Evolutionary conservation across 2,113 vertebrate genomes (phyloP).

Genomic region (Python bivittatus): DNA sequence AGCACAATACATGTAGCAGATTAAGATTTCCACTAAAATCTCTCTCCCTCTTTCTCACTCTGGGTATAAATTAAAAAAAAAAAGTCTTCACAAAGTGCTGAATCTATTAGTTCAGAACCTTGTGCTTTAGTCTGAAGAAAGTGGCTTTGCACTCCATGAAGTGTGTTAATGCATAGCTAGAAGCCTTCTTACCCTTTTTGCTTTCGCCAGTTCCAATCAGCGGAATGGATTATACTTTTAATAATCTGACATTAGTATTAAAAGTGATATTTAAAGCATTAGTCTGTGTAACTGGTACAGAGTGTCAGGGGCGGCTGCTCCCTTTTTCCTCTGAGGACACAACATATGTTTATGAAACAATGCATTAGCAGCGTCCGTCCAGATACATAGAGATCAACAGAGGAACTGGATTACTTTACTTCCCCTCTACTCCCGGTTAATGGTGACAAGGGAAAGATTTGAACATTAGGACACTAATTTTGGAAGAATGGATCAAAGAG

Average conservation of each 20-base stretch:
- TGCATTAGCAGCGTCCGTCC: slow-evolving; percentile 62
- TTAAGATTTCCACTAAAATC: slow-evolving; percentile 72
- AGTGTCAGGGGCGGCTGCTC: slow-evolving; percentile 56
- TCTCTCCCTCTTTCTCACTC: background rate
- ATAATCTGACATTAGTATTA: slow-evolving; percentile 86
- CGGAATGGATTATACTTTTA: slow-evolving; percentile 77
- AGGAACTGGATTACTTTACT: slow-evolving; percentile 67
- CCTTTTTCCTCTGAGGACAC: slow-evolving; percentile 44
- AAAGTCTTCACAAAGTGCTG: slow-evolving; percentile 61
- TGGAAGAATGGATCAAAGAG: slow-evolving; percentile 58
- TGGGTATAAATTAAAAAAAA: background rate
- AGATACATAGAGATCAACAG: slow-evolving; percentile 61
- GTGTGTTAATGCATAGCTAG: slow-evolving; percentile 81
- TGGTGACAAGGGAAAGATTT: slow-evolving; percentile 62
- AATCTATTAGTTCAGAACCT: slow-evolving; percentile 75
- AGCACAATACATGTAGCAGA: slow-evolving; percentile 62
- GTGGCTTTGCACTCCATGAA: slow-evolving; percentile 75
- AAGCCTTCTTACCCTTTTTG: slow-evolving; percentile 76
- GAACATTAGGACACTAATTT: slow-evolving; percentile 70
- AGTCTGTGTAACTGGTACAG: slow-evolving; percentile 70
- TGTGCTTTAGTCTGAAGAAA: slow-evolving; percentile 73
- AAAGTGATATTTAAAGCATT: slow-evolving; percentile 81
- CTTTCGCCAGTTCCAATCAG: slow-evolving; percentile 71
- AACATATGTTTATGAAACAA: slow-evolving; percentile 73
- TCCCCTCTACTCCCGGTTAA: slow-evolving; percentile 60